Conservation (phyloP, 1,140 invertebrate species). For the Zophobas morio region DNA sequence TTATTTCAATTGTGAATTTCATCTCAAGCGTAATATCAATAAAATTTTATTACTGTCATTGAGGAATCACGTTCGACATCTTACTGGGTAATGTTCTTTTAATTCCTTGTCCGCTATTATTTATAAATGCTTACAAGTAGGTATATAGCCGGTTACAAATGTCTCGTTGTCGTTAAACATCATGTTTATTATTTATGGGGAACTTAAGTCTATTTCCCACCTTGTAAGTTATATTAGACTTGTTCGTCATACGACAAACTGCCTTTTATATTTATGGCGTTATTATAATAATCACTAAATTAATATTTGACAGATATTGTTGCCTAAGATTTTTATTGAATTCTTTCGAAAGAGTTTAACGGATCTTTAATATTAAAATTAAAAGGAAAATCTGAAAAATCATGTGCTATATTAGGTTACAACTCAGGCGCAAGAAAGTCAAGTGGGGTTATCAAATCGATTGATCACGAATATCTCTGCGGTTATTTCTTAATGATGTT, state of each 20-base stretch:
- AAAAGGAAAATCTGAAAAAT: too few species aligned
- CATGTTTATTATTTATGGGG: neutral
- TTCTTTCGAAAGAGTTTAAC: slow-evolving; percentile 2
- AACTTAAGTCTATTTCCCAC: neutral
- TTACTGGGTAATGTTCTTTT: too few species aligned
- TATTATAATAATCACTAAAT: slow-evolving; percentile 15
- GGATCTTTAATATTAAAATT: slow-evolving; percentile 1
- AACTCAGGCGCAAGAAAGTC: too few species aligned
- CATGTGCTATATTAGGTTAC: too few species aligned
- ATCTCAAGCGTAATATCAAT: neutral
- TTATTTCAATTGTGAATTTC: too few species aligned
- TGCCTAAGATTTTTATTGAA: slow-evolving; percentile 2
- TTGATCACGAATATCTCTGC: too few species aligned
- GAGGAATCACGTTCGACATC: too few species aligned
- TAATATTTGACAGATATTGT: slow-evolving; percentile 18
- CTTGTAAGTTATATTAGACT: neutral
- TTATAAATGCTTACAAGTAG: neutral
- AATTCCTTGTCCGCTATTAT: too few species aligned
- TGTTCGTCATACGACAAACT: neutral
- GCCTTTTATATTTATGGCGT: slow-evolving; percentile 23
- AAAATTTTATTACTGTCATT: neutral
- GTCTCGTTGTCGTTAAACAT: neutral
- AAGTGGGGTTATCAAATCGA: too few species aligned
- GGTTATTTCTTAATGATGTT: too few species aligned
- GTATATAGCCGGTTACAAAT: neutral